These are phyloP conservation scores for Aselliscus stoliczkanus DNA, from an alignment of 2,797 vertebrate genomes.

Conservation along the genomic window DNA sequence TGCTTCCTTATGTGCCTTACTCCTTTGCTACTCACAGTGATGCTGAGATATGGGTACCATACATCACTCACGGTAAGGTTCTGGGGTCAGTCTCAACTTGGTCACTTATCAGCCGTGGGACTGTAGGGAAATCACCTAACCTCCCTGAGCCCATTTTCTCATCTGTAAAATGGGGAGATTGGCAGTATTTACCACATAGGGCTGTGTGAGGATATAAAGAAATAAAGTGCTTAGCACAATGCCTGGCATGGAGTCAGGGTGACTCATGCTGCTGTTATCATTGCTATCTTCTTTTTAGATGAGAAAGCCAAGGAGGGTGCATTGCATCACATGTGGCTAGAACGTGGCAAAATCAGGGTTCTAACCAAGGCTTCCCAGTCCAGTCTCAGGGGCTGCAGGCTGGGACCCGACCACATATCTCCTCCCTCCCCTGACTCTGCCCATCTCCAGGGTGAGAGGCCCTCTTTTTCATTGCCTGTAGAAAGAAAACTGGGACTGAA, in stretches of 20 bases:
- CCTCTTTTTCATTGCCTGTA: not conserved
- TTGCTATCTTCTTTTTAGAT: not conserved
- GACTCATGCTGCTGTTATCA: not conserved
- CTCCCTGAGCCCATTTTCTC: not conserved
- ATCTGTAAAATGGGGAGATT: not conserved
- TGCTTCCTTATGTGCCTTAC: not conserved
- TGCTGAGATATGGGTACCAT: not conserved
- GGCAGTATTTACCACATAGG: not conserved
- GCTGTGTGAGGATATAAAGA: not conserved
- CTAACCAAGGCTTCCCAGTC: not conserved
- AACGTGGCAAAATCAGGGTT: not conserved
- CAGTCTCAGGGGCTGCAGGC: not conserved
- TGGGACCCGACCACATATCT: not conserved
- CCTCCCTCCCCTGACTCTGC: not conserved
- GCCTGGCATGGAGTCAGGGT: not conserved
- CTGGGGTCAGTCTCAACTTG: not conserved
- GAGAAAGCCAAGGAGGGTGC: not conserved
- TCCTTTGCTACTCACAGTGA: not conserved
- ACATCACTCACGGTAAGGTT: not conserved
- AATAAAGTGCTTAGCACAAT: not conserved
- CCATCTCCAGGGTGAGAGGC: too few species aligned
- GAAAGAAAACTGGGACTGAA: not conserved
- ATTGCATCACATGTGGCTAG: not conserved
- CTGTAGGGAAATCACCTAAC: not conserved
- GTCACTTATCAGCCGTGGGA: not conserved